Base-by-base conservation (phyloP, 2,888 invertebrate species). In the Dascillus cervinus region DNA sequence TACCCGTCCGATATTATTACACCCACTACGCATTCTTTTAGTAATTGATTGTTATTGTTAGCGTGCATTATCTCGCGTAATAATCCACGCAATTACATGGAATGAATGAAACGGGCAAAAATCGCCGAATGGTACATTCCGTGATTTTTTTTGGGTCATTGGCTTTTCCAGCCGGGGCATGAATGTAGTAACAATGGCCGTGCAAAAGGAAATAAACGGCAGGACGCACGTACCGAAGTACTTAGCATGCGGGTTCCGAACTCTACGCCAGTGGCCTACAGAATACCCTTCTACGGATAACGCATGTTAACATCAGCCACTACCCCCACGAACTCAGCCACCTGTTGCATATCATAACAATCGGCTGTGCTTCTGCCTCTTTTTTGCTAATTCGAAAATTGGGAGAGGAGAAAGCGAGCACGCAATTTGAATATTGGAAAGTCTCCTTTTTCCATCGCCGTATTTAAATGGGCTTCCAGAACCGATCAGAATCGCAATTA, bases 241-340 rank as follows among this genome's bases (percentile, higher is more conserved):
- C 52, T 60, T 58, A 56, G 54, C 57, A 60, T 60, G 55, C 60
- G 50, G 51, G 52, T 50, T 48, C 55, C 49, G 52, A 55, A 49
- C 56, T 36, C 41, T 43, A 45, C 47, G 49, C 45, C 41, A 44
- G 40, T 45, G 39, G 49, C 48, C 45, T 47, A 44, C 45, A 41
- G 47, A 49, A 49, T 48, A 45, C 47, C 40, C 38, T 40, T 35
- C 42, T 52, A 55, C 54, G 54, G 44, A 48, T 49, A 46, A 47
- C 50, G 53, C 55, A 55, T 55, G 52, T 50, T 56, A 55, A 44
- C 34, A 46, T 44, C 46, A 37, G 42, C 41, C 46, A 36, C 42
- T 45, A 44, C 39, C 42, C 43, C 40, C 38, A 29, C 32, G 39
- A 42, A 40, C 38, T 41, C 37, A 39, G 41, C 41, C 42, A 38